Percentiles rank a stretch among this genome's conserved stretches.
These are phyloP conservation scores for Sebastes alutus DNA, from an alignment of 2,797 vertebrate species.

Conservation along the genomic window DNA sequence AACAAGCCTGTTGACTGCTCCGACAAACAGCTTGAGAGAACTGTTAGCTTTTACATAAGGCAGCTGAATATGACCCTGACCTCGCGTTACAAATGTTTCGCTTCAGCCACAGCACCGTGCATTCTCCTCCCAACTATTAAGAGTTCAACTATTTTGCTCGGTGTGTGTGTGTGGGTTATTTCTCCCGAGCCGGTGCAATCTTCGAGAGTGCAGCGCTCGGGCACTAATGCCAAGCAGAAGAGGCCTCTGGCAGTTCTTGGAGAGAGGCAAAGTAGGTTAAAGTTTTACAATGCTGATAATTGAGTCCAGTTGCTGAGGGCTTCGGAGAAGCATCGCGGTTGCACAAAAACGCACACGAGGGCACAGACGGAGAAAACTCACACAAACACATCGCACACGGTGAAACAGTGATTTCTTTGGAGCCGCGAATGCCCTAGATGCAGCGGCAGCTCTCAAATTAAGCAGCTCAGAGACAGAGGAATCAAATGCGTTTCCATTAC, in stretches of 20 bases:
- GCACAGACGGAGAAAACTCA: conserved; percentile 17
- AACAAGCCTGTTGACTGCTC: conserved; percentile 47
- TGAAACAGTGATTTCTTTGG: conserved; percentile 47
- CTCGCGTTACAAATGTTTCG: conserved; percentile 18
- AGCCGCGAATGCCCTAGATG: conserved; percentile 40
- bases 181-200: not conserved
- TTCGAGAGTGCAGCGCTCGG: not conserved
- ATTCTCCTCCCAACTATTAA: conserved; percentile 14
- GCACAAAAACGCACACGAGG: conserved; percentile 46
- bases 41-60: conserved; percentile 38
- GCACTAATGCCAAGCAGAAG: conserved; percentile 21
- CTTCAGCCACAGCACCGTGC: not conserved
- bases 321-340: conserved; percentile 36
- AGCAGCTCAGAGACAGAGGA: conserved; percentile 72
- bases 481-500: conserved; percentile 79
- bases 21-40: conserved; percentile 45
- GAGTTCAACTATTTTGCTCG: conserved; percentile 10
- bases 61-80: conserved; percentile 33
- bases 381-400: conserved; percentile 3
- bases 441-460: conserved; percentile 61
- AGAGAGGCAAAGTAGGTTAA: conserved; percentile 64
- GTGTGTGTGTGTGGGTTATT: conserved; percentile 4
- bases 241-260: conserved; percentile 54
- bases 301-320: conserved; percentile 61
- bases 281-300: conserved; percentile 55